These are phyloP conservation scores for Petroica traversi DNA, from an alignment of 2,113 vertebrate genomes.

Conservation along the genomic window DNA sequence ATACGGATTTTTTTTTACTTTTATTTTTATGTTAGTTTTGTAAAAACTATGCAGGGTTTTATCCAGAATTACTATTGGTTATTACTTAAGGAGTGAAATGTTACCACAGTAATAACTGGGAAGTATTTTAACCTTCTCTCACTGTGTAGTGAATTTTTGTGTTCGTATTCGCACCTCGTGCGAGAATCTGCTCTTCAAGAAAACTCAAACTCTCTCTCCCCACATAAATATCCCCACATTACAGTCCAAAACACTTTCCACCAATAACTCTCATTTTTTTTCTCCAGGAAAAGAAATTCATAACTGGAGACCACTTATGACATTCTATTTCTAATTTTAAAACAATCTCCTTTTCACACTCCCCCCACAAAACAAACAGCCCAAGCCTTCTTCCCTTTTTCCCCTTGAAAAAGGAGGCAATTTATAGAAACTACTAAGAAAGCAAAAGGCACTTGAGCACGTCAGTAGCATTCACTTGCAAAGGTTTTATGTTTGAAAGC, in stretches of 20 bases:
- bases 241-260: slow-evolving; percentile 23
- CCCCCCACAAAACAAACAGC: slow-evolving; percentile 20
- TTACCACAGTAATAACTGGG: not conserved
- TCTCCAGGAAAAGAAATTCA: not conserved
- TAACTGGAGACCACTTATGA: not conserved
- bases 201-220: not conserved
- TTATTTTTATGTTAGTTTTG: slow-evolving; percentile 16
- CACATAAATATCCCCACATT: not conserved
- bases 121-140: not conserved
- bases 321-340: slow-evolving; percentile 40
- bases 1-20: not conserved
- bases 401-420: not conserved
- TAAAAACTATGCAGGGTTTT: not conserved
- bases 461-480: not conserved
- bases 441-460: not conserved
- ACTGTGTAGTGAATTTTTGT: not conserved
- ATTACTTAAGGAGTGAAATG: not conserved
- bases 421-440: slow-evolving; percentile 14
- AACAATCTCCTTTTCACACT: slow-evolving; percentile 11
- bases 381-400: not conserved
- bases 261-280: slow-evolving; percentile 1
- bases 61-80: not conserved
- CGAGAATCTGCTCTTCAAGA: not conserved
- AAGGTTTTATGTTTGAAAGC: not conserved
- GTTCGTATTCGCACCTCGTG: not conserved